Evolutionary conservation across 2,888 invertebrate genomes (phyloP), one percentile per base, ranked within the genome.

Genomic region (Euproctis similis): DNA sequence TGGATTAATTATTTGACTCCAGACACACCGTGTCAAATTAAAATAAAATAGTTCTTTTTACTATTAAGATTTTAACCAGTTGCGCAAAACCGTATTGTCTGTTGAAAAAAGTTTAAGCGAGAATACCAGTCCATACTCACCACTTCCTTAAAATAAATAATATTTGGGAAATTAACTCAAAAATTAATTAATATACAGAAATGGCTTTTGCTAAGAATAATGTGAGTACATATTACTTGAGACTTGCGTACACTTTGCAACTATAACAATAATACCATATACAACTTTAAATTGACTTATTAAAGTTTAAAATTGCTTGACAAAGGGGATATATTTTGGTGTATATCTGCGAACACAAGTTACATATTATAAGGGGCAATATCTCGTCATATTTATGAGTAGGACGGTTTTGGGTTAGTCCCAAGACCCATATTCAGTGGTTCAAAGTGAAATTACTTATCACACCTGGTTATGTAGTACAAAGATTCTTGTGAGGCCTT

Each of bases 361-460:
- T 36, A 46, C 31, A 31, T 39, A 33, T 33, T 39, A 41, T 31
- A 47, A 19, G 36, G 31, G 42, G 46, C 35, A 50, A 56, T 51
- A 56, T 53, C 45, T 36, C 47, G 52, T 55, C 55, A 57, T 67
- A 64, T 67, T 67, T 67, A 67, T 61, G 56, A 48, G 46, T 40
- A 48, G 59, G 53, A 50, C 43, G 33, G 46, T 30, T 38, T n/a
- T 40, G 47, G 53, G 55, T 47, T 48, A 46, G 59, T 63, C 67
- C 65, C 67, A 30, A 36, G 52, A 33, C 59, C 55, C 63, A 55
- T 61, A 67, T 64, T 60, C 48, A 48, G 59, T 56, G 59, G 63
- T 53, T 59, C 54, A 39, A 54, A 40, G 51, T 49, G 53, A 65
- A 66, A 67, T 67, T 63, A 64, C 65, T 40, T 45, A 62, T 54